These are phyloP conservation scores for Athripsodes cinereus DNA, from an alignment of 2,888 invertebrate species.

Conservation along the genomic window DNA sequence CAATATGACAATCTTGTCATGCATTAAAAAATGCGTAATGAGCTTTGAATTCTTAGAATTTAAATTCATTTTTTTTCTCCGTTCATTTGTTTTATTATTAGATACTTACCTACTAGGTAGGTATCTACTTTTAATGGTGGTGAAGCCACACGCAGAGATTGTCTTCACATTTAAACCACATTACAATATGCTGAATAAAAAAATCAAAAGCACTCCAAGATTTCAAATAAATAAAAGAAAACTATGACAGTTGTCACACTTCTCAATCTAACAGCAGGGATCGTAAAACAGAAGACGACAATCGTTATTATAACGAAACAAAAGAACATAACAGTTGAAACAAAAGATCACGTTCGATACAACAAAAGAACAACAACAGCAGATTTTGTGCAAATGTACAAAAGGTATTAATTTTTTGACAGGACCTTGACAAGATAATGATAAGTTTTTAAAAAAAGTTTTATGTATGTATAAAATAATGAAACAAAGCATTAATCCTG, in stretches of 20 bases:
- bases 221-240: neutral
- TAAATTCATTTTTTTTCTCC: no score
- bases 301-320: neutral
- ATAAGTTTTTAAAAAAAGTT: no score
- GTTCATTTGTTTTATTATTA: no score
- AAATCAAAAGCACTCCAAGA: neutral
- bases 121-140: no score
- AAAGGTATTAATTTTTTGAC: neutral
- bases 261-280: neutral
- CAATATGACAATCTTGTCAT: no score
- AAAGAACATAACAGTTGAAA: neutral
- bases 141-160: neutral
- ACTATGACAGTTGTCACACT: neutral
- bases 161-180: neutral
- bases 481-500: neutral
- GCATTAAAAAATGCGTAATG: no score
- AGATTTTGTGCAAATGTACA: neutral
- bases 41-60: no score
- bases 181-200: neutral
- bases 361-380: neutral
- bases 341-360: neutral
- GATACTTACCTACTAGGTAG: no score
- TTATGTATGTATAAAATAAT: no score
- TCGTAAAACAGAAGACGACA: neutral
- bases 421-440: neutral